Conservation (phyloP, 2,797 vertebrate genomes). For the Nyctalus aviator region DNA sequence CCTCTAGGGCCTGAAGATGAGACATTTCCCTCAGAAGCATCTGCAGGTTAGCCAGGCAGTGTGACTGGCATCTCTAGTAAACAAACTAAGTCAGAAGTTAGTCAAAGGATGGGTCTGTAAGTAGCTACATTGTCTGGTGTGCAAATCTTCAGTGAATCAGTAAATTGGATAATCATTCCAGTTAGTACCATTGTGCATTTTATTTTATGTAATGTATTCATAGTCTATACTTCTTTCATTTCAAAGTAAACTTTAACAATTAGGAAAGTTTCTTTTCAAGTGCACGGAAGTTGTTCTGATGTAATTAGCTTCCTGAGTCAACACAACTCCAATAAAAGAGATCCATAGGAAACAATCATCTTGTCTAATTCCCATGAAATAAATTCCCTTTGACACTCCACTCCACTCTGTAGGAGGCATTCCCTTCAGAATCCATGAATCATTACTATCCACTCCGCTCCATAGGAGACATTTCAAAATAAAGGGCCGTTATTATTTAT, state of each 20-base stretch:
- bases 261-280: conserved; percentile 15
- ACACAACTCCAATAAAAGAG: conserved; percentile 22
- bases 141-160: background rate
- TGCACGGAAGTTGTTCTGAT: background rate
- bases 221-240: conserved; percentile 37
- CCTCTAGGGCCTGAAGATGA: background rate
- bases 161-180: background rate
- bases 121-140: background rate
- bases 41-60: background rate
- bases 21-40: background rate
- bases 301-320: conserved; percentile 6
- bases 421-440: conserved; percentile 25
- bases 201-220: conserved; percentile 1
- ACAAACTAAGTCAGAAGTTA: background rate
- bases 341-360: background rate
- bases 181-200: background rate
- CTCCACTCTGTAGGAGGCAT: background rate
- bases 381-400: background rate
- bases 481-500: conserved; percentile 75
- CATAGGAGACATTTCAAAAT: conserved; percentile 60
- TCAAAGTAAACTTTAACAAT: conserved; percentile 49
- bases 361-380: conserved; percentile 17
- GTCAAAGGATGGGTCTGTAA: background rate
- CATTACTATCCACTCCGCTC: conserved; percentile 4
- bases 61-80: background rate